Evolutionary conservation across 2,888 invertebrate species (phyloP).

Genomic region (Hirtodrosophila cameraria): DNA sequence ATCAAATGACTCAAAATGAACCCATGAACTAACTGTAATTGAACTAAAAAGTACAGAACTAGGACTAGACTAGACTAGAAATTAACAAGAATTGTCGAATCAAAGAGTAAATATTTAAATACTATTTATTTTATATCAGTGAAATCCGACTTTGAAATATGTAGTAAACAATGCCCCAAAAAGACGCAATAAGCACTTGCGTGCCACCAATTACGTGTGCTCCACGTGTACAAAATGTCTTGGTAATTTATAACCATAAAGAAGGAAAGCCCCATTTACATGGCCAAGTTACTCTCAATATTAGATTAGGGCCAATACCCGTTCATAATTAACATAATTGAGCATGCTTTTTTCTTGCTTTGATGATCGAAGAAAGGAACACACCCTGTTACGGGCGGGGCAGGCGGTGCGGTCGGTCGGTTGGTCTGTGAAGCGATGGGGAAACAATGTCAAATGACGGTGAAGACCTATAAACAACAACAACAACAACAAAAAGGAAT

Average conservation of each 20-base stretch:
- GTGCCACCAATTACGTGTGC: constrained; percentile 21
- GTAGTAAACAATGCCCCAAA: background rate
- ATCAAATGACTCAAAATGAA: too few relatives aligned
- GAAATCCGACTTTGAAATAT: too few relatives aligned
- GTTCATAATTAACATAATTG: constrained; percentile 59
- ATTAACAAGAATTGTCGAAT: too few relatives aligned
- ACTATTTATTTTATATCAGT: too few relatives aligned
- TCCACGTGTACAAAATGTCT: constrained; percentile 26
- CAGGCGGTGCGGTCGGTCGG: background rate
- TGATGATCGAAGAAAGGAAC: constrained; percentile 34
- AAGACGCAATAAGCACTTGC: constrained; percentile 11
- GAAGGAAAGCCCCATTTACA: constrained; percentile 19
- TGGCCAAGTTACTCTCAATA: constrained; percentile 14
- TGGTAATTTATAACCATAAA: constrained; percentile 19
- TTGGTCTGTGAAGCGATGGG: background rate
- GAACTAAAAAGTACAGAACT: too few relatives aligned
- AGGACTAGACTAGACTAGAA: too few relatives aligned
- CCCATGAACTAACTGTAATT: too few relatives aligned
- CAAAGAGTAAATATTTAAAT: too few relatives aligned
- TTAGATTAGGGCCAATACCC: constrained; percentile 45
- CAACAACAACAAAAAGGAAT: constrained; percentile 2
- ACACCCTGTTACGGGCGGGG: background rate
- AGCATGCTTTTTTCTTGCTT: constrained; percentile 26
- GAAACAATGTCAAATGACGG: constrained; percentile 8
- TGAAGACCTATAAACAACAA: constrained; percentile 22